Evolutionary conservation across 2,888 invertebrate genomes (phyloP), one percentile per base, ranked within the genome.

Genomic region (Drosophila emarginata): DNA sequence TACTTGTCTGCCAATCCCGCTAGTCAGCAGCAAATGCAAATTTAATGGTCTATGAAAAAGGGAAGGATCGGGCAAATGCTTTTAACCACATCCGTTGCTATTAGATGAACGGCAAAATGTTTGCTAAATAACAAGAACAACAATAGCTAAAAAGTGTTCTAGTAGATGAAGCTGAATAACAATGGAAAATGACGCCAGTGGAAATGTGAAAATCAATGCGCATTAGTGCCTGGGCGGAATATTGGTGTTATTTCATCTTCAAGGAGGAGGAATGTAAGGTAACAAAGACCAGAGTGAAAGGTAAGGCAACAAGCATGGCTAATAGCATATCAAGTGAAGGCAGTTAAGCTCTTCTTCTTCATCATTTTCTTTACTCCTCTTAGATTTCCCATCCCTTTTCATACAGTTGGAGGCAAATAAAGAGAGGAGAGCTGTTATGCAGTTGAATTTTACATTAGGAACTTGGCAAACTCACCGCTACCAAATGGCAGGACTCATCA

Each of bases 31-130:
- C 85, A 87, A 84, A 87, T 87, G 84, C 87, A 87, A 84, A 84
- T 84, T 84, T 84, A 87, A 84, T 84, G 84, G 85, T 82, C 82
- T 84, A 87, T 87, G 80, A 78, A 77, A 81, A 85, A 85, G 87
- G 80, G 85, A 84, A 45, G 45, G 78, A 59, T 78, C 68, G 71
- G 85, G 80, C 76, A 87, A 84, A 84, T 87, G 84, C 84, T 84
- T 84, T 84, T 84, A 87, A 84, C 87, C 84, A 87, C 85, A 87
- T 84, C 87, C 87, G 87, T 67, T 76, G 85, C 85, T 82, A 87
- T 87, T 85, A 84, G 87, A 70, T 72, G 75, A 72, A 72, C 64
- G 61, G 37, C 67, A 66, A 37, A 75, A 54, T 67, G 65, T 63
- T 61, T 64, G 36, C 67, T 52, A 45, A 71, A 59, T 37, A 71